These are phyloP conservation scores for Beaufortia kweichowensis DNA, from an alignment of 2,113 vertebrate genomes.

Conservation along the genomic window DNA sequence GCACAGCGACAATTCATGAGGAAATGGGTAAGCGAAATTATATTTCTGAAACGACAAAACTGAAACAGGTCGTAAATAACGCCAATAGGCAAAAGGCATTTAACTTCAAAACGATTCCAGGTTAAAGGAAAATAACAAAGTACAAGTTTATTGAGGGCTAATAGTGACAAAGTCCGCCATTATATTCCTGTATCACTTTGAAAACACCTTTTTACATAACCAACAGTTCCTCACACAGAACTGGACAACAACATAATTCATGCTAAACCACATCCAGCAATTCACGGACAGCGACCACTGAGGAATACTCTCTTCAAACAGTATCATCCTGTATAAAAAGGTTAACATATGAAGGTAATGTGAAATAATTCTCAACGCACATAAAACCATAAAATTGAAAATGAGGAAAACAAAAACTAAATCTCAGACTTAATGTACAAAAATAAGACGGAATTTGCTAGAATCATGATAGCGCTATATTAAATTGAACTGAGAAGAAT, in stretches of 20 bases:
- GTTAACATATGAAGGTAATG: no score
- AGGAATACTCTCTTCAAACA: no score
- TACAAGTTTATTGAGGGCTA: no score
- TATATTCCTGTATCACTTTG: no score
- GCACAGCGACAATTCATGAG: conserved; percentile 47
- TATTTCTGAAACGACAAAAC: not conserved
- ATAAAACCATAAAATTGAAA: not conserved
- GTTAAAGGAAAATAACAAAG: no score
- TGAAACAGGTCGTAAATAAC: not conserved
- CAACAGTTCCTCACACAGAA: not conserved
- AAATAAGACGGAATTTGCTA: no score
- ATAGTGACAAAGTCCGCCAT: no score
- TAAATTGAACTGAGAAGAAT: no score
- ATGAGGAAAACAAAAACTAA: not conserved
- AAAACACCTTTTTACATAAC: not conserved
- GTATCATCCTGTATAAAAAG: no score
- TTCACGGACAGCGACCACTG: not conserved
- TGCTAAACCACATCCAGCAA: not conserved
- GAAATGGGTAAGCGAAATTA: not conserved
- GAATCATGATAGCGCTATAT: no score
- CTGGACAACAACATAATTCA: not conserved
- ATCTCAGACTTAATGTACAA: not conserved
- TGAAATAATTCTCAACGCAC: not conserved
- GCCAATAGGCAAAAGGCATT: not conserved
- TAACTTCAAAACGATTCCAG: not conserved